Base-by-base conservation (phyloP, 2,888 invertebrate genomes). In the Stramonita haemastoma region DNA sequence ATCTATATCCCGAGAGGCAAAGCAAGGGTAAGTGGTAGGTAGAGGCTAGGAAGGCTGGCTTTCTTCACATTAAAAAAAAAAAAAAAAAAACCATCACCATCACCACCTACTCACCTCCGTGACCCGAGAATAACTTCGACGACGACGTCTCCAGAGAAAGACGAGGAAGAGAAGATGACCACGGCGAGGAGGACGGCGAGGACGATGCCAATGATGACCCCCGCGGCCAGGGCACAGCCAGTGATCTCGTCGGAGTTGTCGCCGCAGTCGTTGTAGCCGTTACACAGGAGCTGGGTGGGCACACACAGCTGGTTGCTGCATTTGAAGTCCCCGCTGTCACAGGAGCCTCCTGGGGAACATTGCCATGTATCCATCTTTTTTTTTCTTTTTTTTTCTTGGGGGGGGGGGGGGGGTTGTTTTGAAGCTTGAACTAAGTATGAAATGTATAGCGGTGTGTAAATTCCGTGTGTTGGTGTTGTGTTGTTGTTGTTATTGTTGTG, bases 261-360 rank as follows among this genome's bases (percentile, higher is more conserved):
- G 8, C 92, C 92, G 88, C 94, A 94, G 83, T 94, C 94, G 87
- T 93, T 90, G 34, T 93, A 91, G 26, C 92, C 91, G 89, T 94
- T 94, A 92, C 94, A 94, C 8, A 89, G 89, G 87, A 93, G 91
- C 29, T 88, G 85, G n/a, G 60, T 34, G 26, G 91, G 89, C 46
- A 95, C 92, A 91, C 95, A 95, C 17, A 90, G 89, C 0, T 92
- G 91, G 86, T 94, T 93, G 66, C 84, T 46, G 89, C 95, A 95
- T 6, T 70, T 32, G 87, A 94, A 94, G 89, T 89, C 88, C 22
- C 22, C 22, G 17, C 83, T 36, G 22, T 26, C 15, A 36, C 88
- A 90, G 19, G n/a, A n/a, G n/a, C n/a, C n/a, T n/a, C n/a, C n/a
- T n/a, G n/a, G n/a, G n/a, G n/a, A n/a, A n/a, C n/a, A n/a, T n/a